Evolutionary conservation across 2,888 invertebrate species (phyloP).

Genomic region (Eristalinus aeneus): DNA sequence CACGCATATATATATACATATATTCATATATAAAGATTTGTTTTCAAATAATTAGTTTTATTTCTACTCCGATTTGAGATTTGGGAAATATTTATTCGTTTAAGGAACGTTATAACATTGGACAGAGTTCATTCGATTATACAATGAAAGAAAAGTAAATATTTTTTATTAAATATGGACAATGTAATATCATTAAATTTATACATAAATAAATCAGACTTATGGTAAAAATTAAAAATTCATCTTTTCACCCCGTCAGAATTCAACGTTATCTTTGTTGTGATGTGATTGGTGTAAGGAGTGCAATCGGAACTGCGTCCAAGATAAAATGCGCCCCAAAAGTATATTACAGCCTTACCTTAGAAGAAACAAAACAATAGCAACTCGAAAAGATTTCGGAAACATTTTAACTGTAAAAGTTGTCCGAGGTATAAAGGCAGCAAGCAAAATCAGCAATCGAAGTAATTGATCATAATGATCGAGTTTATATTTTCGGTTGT

Average conservation of each 20-base stretch:
- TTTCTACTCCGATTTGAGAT: slow-evolving; percentile 33
- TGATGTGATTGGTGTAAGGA: no score
- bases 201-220: slow-evolving; percentile 70
- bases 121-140: slow-evolving; percentile 59
- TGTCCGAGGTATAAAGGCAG: no score
- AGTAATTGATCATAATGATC: no score
- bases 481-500: no score
- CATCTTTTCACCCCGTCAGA: background rate
- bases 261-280: no score
- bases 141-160: slow-evolving; percentile 67
- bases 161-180: slow-evolving; percentile 69
- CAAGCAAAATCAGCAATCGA: no score
- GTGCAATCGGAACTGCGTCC: no score
- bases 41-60: slow-evolving; percentile 1
- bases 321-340: no score
- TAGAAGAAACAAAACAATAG: no score
- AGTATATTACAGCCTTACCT: no score
- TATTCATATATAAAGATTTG: background rate
- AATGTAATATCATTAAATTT: slow-evolving; percentile 71
- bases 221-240: slow-evolving; percentile 53
- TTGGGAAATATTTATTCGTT: slow-evolving; percentile 56
- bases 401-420: no score
- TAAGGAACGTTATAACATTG: slow-evolving; percentile 64
- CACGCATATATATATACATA: slow-evolving; percentile 13
- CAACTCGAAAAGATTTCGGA: no score